These are phyloP conservation scores for Oreochromis tanganicae DNA, from an alignment of 2,113 vertebrate genomes.

Conservation along the genomic window DNA sequence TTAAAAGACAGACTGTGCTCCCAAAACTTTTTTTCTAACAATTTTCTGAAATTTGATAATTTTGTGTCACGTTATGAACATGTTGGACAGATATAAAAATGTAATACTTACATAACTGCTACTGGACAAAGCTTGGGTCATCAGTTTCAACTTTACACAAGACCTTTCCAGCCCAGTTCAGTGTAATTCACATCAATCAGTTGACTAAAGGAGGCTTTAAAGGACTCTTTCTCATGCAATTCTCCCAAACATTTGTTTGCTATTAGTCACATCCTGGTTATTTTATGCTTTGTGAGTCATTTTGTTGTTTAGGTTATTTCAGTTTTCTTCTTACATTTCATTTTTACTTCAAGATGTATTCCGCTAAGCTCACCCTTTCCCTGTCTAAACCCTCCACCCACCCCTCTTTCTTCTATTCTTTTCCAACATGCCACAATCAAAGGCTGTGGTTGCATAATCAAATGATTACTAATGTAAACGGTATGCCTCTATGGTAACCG, in stretches of 20 bases:
- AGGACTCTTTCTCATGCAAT: not conserved
- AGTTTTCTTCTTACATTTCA: not conserved
- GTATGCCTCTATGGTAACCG: not conserved
- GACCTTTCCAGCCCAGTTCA: not conserved
- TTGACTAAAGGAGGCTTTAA: not conserved
- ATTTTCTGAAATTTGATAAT: not conserved
- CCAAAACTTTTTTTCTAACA: not conserved
- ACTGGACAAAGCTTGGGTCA: not conserved
- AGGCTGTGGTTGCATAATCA: not conserved
- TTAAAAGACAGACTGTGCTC: not conserved
- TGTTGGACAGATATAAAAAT: not conserved
- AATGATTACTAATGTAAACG: not conserved
- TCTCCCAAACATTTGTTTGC: not conserved
- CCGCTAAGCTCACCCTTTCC: not conserved
- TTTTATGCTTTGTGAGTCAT: not conserved
- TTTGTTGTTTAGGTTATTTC: not conserved
- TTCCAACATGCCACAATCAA: not conserved
- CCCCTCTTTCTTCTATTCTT: not conserved
- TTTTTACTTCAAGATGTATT: not conserved
- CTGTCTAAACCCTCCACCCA: not conserved
- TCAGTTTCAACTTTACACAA: not conserved
- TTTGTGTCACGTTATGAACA: not conserved
- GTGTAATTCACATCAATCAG: not conserved
- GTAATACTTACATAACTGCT: not conserved
- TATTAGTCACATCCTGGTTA: not conserved